phyloP scores from a whole-genome alignment of 2,113 vertebrate genomes.

The Meriones unguiculatus region DNA sequence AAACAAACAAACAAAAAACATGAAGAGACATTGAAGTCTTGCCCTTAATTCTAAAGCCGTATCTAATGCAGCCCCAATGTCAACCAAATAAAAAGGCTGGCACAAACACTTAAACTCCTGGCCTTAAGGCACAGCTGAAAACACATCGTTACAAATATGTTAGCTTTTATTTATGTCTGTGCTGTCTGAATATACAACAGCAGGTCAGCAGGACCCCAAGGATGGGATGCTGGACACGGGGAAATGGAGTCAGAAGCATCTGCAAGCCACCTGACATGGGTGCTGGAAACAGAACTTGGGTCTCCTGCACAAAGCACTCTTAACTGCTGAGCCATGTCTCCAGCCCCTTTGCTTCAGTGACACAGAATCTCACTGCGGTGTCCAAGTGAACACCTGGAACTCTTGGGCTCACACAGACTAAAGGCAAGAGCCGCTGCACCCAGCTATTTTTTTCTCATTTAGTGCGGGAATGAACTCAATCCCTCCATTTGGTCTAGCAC shows the following conservation, averaged over 20 bases:
- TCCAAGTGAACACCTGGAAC: neutral
- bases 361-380: neutral
- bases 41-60: slow-evolving; percentile 26
- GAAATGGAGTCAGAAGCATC: neutral
- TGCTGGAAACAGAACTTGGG: too few species aligned
- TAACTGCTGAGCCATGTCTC: neutral
- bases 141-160: neutral
- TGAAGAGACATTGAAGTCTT: neutral
- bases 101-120: neutral
- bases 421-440: neutral
- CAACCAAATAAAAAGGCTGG: neutral
- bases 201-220: too few species aligned
- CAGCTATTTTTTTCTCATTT: neutral
- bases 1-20: neutral
- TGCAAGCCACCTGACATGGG: neutral
- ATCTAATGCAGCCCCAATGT: neutral
- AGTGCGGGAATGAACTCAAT: slow-evolving; percentile 30
- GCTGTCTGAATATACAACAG: neutral
- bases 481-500: neutral
- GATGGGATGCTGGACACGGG: too few species aligned
- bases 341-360: neutral
- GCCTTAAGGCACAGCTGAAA: neutral
- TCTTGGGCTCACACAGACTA: neutral
- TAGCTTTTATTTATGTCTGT: neutral
- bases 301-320: neutral